phyloP scores from a whole-genome alignment of 2,888 invertebrate genomes.

The Eupithecia dodoneata region DNA sequence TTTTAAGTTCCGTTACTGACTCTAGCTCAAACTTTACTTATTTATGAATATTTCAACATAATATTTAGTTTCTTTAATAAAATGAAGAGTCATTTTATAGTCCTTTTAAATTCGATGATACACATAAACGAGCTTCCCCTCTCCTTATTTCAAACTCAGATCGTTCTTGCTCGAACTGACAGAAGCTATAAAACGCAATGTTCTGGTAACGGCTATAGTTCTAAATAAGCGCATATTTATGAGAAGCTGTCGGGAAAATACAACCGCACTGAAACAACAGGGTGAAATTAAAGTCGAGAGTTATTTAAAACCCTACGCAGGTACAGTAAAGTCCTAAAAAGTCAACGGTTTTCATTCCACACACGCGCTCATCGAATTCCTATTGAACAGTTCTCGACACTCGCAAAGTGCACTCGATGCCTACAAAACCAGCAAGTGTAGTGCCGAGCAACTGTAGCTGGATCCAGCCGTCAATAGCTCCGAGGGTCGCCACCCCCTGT shows the following conservation, averaged over 20 bases:
- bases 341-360: slow-evolving; percentile 34
- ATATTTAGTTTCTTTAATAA: background rate
- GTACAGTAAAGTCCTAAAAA: slow-evolving; percentile 26
- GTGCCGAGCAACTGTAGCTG: slow-evolving; percentile 67
- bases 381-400: slow-evolving; percentile 50
- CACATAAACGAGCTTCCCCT: slow-evolving; percentile 41
- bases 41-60: background rate
- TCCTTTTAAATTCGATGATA: slow-evolving; percentile 41
- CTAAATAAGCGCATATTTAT: slow-evolving; percentile 22
- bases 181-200: slow-evolving; percentile 36
- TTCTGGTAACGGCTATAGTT: slow-evolving; percentile 32
- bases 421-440: slow-evolving; percentile 59
- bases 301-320: slow-evolving; percentile 21
- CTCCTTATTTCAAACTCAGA: slow-evolving; percentile 37
- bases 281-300: slow-evolving; percentile 1
- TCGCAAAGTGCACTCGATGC: slow-evolving; percentile 66
- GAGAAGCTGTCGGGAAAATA: background rate
- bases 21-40: background rate
- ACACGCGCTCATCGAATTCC: slow-evolving; percentile 43
- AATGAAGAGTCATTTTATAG: slow-evolving; percentile 21
- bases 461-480: slow-evolving; percentile 63
- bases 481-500: slow-evolving; percentile 70
- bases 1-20: background rate
- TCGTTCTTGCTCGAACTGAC: slow-evolving; percentile 40
- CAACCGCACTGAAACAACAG: background rate